These are phyloP conservation scores for Protomyctophum bolini DNA, from an alignment of 2,113 vertebrate species.

Conservation along the genomic window DNA sequence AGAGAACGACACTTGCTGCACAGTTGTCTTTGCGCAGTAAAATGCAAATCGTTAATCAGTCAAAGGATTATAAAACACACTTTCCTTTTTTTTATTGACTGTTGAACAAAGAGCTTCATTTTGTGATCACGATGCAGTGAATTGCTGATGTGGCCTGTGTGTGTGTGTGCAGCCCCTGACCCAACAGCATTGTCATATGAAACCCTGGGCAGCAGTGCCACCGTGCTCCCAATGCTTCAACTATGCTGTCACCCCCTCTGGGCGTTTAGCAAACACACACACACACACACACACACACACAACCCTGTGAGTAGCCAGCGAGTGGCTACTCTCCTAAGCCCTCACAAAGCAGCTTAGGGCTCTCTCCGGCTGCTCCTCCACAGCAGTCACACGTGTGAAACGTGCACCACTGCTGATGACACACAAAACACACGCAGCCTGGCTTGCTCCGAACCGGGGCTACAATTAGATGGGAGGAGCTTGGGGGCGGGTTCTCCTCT, in stretches of 20 bases:
- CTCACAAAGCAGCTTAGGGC: slow-evolving; percentile 73
- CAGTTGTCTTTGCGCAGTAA: not conserved
- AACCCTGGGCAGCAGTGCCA: slow-evolving; percentile 58
- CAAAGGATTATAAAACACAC: slow-evolving; percentile 10
- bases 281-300: not conserved
- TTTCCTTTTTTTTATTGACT: slow-evolving; percentile 10
- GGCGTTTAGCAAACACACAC: slow-evolving; percentile 51
- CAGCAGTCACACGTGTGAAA: slow-evolving; percentile 75
- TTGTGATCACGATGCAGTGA: slow-evolving; percentile 43
- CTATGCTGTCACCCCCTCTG: slow-evolving; percentile 63
- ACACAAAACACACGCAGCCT: slow-evolving; percentile 49
- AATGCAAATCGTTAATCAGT: not conserved
- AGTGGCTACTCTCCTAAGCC: slow-evolving; percentile 68
- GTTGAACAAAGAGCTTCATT: slow-evolving; percentile 30
- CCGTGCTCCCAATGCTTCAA: slow-evolving; percentile 42
- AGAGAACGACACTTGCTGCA: slow-evolving; percentile 2
- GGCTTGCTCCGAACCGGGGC: slow-evolving; percentile 5
- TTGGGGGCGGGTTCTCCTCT: not conserved
- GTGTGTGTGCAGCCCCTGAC: slow-evolving; percentile 38
- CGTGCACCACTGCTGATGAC: slow-evolving; percentile 54
- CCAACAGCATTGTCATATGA: slow-evolving; percentile 63
- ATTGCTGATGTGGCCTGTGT: slow-evolving; percentile 26
- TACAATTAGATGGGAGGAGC: slow-evolving; percentile 43
- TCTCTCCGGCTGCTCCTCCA: slow-evolving; percentile 42
- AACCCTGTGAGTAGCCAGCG: slow-evolving; percentile 53